Evolutionary conservation across 2,113 vertebrate genomes (phyloP).

Genomic region (Poeciliopsis occidentalis): DNA sequence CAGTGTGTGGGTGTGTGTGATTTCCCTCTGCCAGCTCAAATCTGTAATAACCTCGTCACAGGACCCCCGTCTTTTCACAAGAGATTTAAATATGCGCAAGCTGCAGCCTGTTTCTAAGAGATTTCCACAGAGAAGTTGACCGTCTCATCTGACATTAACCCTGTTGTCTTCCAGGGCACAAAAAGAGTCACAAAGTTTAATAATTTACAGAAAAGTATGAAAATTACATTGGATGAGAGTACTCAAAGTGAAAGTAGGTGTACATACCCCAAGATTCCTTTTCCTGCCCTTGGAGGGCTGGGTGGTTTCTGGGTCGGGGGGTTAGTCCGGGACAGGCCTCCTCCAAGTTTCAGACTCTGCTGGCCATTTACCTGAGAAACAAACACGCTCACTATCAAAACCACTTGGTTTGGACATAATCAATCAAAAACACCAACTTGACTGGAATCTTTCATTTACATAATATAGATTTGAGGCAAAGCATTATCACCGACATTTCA

Average conservation of each 20-base stretch:
- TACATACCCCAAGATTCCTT: constrained; percentile 90
- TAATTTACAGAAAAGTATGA: neutral
- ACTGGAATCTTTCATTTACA: no score
- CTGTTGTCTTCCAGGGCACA: neutral
- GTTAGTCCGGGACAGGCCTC: constrained; percentile 87
- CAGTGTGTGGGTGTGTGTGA: constrained; percentile 13
- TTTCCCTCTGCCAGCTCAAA: constrained; percentile 39
- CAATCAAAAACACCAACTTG: no score
- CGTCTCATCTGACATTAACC: neutral
- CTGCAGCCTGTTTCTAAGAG: neutral
- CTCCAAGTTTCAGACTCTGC: constrained; percentile 92
- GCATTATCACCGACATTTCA: neutral
- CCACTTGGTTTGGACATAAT: neutral
- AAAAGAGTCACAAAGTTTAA: neutral
- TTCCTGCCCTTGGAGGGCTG: constrained; percentile 90
- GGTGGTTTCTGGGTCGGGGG: constrained; percentile 95
- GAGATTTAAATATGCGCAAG: constrained; percentile 1
- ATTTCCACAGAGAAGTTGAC: neutral
- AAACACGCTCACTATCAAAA: neutral
- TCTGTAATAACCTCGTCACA: constrained; percentile 35
- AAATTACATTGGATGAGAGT: neutral
- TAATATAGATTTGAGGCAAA: neutral
- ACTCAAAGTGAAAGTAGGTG: neutral
- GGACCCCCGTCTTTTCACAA: constrained; percentile 21
- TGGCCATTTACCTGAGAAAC: constrained; percentile 85